These are phyloP conservation scores for Crotalus viridis DNA, from an alignment of 2,113 vertebrate species.

Conservation along the genomic window DNA sequence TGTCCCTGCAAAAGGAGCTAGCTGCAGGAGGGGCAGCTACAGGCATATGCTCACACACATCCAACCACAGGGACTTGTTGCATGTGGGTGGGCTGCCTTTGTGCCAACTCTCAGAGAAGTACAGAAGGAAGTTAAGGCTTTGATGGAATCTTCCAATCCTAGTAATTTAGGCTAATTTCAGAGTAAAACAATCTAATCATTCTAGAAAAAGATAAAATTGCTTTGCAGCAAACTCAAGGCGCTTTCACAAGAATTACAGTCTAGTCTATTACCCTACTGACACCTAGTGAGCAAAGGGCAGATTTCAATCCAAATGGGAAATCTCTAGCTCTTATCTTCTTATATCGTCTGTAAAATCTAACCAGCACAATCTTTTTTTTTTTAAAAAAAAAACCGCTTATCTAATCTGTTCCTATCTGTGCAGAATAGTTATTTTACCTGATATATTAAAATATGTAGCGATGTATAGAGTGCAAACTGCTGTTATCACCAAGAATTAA, in stretches of 20 bases:
- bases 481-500: not conserved
- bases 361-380: not conserved
- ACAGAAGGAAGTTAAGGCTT: constrained; percentile 4
- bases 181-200: constrained; percentile 5
- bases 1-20: not conserved
- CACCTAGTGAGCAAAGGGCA: constrained; percentile 2
- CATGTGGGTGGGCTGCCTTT: constrained; percentile 10
- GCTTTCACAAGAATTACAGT: not conserved
- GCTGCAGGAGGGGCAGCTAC: not conserved
- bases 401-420: not conserved
- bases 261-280: not conserved
- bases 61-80: not conserved
- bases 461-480: not conserved
- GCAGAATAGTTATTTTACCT: not conserved
- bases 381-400: not conserved
- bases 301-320: not conserved
- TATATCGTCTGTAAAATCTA: not conserved
- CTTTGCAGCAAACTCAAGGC: not conserved
- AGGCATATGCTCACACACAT: not conserved
- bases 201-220: not conserved
- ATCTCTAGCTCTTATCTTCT: not conserved
- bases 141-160: not conserved
- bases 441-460: not conserved
- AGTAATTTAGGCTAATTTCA: constrained; percentile 26
- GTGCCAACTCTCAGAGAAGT: not conserved